A percentile compares a stretch with the other conserved stretches of the same genome.
Evolutionary conservation across 2,113 vertebrate species (phyloP).

Genomic region (Platysternon megacephalum): DNA sequence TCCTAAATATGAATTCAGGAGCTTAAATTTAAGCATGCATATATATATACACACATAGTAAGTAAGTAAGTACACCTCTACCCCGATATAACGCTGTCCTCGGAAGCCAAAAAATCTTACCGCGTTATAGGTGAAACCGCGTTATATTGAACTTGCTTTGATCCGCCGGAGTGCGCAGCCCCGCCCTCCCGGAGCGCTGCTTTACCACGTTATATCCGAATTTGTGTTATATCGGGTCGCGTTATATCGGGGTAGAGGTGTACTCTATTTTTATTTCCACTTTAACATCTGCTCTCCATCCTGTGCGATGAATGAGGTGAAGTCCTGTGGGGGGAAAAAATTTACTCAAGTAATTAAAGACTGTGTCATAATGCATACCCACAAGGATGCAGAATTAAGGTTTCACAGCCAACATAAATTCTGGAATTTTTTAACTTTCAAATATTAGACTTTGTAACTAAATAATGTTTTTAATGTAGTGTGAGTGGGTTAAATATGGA

Average conservation of each 20-base stretch:
- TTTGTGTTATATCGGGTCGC: too few relatives aligned
- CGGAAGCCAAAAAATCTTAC: too few relatives aligned
- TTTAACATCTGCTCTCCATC: neutral
- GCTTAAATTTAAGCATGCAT: too few relatives aligned
- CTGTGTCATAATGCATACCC: neutral
- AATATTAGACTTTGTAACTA: neutral
- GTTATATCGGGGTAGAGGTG: too few relatives aligned
- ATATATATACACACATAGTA: neutral
- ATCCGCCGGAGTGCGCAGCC: too few relatives aligned
- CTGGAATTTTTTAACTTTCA: neutral
- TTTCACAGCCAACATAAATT: neutral
- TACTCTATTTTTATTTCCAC: neutral
- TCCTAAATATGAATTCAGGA: neutral
- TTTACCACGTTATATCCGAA: too few relatives aligned
- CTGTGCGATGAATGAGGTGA: neutral
- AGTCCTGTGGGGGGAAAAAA: neutral
- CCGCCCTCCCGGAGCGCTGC: too few relatives aligned
- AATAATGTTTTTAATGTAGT: neutral
- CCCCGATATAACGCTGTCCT: too few relatives aligned
- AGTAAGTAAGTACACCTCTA: neutral
- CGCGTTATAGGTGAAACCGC: too few relatives aligned
- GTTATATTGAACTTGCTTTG: too few relatives aligned
- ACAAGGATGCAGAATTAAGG: neutral
- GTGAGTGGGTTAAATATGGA: too few relatives aligned
- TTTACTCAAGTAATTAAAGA: neutral